Conservation (phyloP, 2,888 invertebrate species). For the Scaptomyza flava region DNA sequence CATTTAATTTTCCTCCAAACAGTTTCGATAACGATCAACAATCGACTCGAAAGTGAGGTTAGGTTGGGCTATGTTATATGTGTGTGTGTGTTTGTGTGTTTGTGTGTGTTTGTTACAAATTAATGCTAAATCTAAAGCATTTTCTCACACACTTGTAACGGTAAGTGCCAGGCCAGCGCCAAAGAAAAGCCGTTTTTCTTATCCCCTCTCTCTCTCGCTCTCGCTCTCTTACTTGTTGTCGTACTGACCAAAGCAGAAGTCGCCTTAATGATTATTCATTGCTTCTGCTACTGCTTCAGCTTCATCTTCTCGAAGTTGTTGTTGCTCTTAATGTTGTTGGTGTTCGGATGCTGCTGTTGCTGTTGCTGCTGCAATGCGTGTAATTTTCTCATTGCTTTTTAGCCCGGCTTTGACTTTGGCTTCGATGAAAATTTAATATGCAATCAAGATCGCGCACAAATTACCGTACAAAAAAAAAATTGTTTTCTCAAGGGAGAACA, state of each 20-base stretch:
- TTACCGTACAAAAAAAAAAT: slow-evolving; percentile 69
- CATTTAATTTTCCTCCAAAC: slow-evolving; percentile 69
- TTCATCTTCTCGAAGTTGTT: slow-evolving; percentile 19
- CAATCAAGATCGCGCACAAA: slow-evolving; percentile 80
- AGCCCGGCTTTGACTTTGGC: slow-evolving; percentile 57
- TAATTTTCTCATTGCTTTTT: slow-evolving; percentile 74
- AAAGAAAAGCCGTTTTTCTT: slow-evolving; percentile 43
- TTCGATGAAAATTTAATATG: slow-evolving; percentile 76
- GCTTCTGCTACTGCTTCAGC: slow-evolving; percentile 36
- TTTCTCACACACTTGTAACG: slow-evolving; percentile 75
- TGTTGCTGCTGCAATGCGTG: slow-evolving; percentile 70
- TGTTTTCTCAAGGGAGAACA: slow-evolving; percentile 79
- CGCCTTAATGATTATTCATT: slow-evolving; percentile 77
- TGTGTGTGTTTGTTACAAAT: slow-evolving; percentile 64
- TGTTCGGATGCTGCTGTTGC: slow-evolving; percentile 43
- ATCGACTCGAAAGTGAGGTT: slow-evolving; percentile 54
- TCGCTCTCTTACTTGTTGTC: not conserved
- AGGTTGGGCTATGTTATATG: slow-evolving; percentile 50
- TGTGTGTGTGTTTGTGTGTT: slow-evolving; percentile 32
- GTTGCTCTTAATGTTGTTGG: slow-evolving; percentile 36
- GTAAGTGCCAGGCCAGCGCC: slow-evolving; percentile 44
- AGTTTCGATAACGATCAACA: slow-evolving; percentile 75
- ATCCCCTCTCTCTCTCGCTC: not conserved
- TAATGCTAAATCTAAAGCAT: slow-evolving; percentile 77
- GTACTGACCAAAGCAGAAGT: slow-evolving; percentile 51